These are phyloP conservation scores for Calliopsis andreniformis DNA, from an alignment of 1,140 invertebrate genomes.

Conservation along the genomic window DNA sequence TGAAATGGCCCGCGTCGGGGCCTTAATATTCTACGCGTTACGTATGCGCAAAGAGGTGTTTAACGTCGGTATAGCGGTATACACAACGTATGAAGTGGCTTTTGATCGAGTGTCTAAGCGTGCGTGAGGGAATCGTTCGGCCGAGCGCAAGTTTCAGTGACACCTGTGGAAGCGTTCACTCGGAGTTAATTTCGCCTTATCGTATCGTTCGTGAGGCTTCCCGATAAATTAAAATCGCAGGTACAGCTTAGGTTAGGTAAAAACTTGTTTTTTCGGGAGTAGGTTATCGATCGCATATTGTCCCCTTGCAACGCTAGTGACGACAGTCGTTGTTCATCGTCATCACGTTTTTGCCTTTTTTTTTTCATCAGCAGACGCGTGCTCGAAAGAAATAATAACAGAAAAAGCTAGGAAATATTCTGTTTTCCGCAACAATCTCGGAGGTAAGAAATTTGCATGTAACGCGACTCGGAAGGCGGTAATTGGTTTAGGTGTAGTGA, in stretches of 20 bases:
- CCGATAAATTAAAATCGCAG: background rate
- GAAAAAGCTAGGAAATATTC: constrained; percentile 13
- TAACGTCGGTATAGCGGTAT: background rate
- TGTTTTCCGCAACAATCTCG: background rate
- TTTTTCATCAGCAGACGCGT: constrained; percentile 1
- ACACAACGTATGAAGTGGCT: constrained; percentile 1
- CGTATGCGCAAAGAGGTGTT: constrained; percentile 6
- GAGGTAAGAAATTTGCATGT: constrained; percentile 3
- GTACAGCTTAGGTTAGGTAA: constrained; percentile 65
- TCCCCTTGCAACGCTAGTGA: constrained; percentile 39
- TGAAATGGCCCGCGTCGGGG: constrained; percentile 2
- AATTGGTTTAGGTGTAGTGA: background rate
- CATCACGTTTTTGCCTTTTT: constrained; percentile 44
- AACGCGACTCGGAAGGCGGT: background rate
- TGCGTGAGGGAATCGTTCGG: background rate
- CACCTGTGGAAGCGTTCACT: background rate
- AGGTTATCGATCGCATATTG: constrained; percentile 70
- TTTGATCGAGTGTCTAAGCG: background rate
- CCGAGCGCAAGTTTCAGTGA: background rate
- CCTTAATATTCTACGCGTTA: background rate
- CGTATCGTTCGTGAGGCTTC: background rate
- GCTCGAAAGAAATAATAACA: constrained; percentile 16
- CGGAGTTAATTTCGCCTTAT: background rate
- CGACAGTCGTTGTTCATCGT: constrained; percentile 47
- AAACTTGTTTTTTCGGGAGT: constrained; percentile 51